Base-by-base conservation (phyloP, 2,888 invertebrate genomes). In the Euzetes globulus region DNA sequence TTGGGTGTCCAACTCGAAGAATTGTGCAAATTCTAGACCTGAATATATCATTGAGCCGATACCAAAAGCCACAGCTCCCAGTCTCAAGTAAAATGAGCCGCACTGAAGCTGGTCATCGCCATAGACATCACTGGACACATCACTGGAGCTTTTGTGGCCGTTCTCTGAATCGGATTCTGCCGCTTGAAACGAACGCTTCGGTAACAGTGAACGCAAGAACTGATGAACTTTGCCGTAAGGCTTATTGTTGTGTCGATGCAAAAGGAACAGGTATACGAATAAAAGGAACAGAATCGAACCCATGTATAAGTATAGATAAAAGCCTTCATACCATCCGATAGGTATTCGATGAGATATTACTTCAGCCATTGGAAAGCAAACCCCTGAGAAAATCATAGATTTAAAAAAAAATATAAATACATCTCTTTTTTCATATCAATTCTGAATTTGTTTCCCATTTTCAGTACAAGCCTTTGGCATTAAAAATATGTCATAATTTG, bases 31-130 rank as follows among this genome's bases (percentile, higher is more conserved):
- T 84, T 94, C 94, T 78, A 97, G 85, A 0, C 95, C 94, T 2
- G 94, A 94, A 84, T 95, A 95, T 78, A 97, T 95, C 94, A 97
- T 94, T 79, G 94, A 93, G 37, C 95, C 95, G 80, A 96, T 92
- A 15, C 96, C 96, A 83, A 97, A 97, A 7, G 93, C 91, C 78
- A 94, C 93, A 77, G 94, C 94, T 25, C 94, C 94, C 90, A 94
- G 91, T 79, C 94, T 87, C 76, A 94, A 85, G 83, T 94, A 94
- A 83, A 94, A 94, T 83, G 93, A 93, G 72, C 94, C 94, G 80
- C 92, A 93, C 83, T 93, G 92, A 52, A 85, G 84, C 41, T 78
- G 75, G 27, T 73, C 75, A 60, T 75, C 3, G 1, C 37, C 37
- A 37, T 72, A 13, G 72, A 60, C 17, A 22, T 68, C 70, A 41